Base-by-base conservation (phyloP, 2,113 vertebrate species). In the Neolamprologus sp. region DNA sequence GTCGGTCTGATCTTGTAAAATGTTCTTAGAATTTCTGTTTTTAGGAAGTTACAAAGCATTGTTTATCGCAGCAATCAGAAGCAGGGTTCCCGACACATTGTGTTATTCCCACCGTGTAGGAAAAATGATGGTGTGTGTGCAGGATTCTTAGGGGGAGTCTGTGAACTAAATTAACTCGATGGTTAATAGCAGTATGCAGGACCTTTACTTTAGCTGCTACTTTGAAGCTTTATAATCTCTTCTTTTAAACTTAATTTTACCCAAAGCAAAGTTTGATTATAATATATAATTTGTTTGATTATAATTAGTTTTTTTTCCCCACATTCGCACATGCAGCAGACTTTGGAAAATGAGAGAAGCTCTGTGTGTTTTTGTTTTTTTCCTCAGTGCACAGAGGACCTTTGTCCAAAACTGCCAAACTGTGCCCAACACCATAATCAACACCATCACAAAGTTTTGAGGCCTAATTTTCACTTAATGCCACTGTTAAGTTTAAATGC, bases 281-380 rank as follows among this genome's bases (percentile, higher is more conserved):
- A 31, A 31, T 31, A 31, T 31, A 31, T 31, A 2, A 31, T 40
- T 0, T 71, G 13, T 75, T 47, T 47, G n/a, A 2, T 75, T 47
- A 7, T 28, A 75, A 28, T 11, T 42, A 0, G n/a, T 23, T 71
- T 40, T 35, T 58, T 13, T 0, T 0, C 12, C 3, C 6, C 28
- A 71, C 65, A 42, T 6, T 1, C 0, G 16, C 63, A 68, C 35
- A 17, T 47, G 21, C 23, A 31, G 23, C 42, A 75, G 23, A 49
- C 42, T 75, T 47, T 75, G 16, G 16, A 51, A 11, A 26, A 49
- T n/a, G 9, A 49, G 26, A 2, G 26, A 28, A 78, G 10, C 45
- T 78, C 42, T 12, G 42, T 28, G 26, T 60, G 16, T 17, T 2
- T 31, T 31, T 60, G 3, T 4, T 12, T 54, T 57, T 28, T 47